Base-by-base conservation (phyloP, 2,888 invertebrate species). In the Nowickia ferox region DNA sequence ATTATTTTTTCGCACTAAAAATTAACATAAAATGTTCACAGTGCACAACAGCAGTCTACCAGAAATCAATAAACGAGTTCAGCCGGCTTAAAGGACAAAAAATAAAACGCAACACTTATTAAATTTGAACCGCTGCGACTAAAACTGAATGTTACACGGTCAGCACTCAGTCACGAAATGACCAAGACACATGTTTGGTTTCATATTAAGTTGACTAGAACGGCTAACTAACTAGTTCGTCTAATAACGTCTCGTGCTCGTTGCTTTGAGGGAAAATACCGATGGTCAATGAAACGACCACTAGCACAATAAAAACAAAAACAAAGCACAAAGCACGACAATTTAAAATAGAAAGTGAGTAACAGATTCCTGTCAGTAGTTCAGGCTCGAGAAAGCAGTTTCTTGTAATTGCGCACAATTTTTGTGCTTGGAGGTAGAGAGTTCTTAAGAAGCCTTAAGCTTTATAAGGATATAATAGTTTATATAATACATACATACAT, bases 161-260 rank as follows among this genome's bases (percentile, higher is more conserved):
- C 90, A 87, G 88, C 87, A 89, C 89, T 90, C 89, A 90, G 91
- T 89, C 87, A 89, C 89, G 88, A 90, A 92, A 91, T 92, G 92
- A 91, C 92, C 91, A 89, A 88, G 89, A 88, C 88, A 88, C 84
- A 87, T 74, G 85, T 72, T 72, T 86, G 55, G 69, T 86, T 63
- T 63, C 40, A 68, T 55, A 86, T 51, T 17, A 71, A 75, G n/a
- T 74, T 76, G 46, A 59, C 57, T 68, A 42, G 66, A 59, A 40
- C 66, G 80, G 80, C 77, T 76, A 77, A 51, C 40, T 40, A 59
- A 68, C 30, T 15, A 61, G 17, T 11, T 71, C 63, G 71, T 46
- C 40, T 74, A n/a, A 53, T 38, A 48, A 15, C 30, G 17, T 22
- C 10, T 81, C 68, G 75, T 75, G 61, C 9, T 71, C 38, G 30